These are phyloP conservation scores for Pantherophis guttatus DNA, from an alignment of 2,113 vertebrate genomes.

Conservation along the genomic window DNA sequence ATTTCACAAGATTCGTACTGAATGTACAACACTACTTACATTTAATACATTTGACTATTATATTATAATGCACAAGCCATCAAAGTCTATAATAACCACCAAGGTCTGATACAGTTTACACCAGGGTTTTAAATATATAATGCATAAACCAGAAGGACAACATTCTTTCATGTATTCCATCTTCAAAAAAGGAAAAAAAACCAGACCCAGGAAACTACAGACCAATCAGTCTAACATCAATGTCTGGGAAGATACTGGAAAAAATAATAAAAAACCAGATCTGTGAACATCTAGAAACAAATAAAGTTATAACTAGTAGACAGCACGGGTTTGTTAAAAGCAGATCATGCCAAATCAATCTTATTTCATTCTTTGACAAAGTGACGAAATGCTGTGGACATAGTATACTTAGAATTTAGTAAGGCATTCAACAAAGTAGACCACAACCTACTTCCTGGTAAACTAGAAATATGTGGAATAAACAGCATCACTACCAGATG, in stretches of 20 bases:
- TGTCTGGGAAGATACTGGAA: neutral
- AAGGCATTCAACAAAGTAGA: too few relatives aligned
- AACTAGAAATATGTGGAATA: too few relatives aligned
- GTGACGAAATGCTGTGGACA: too few relatives aligned
- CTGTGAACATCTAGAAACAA: too few relatives aligned
- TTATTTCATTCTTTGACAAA: too few relatives aligned
- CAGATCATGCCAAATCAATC: too few relatives aligned
- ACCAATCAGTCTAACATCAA: neutral
- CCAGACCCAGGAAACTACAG: neutral
- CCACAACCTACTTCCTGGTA: too few relatives aligned
- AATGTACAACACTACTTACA: neutral
- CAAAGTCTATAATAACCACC: neutral
- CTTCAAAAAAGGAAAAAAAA: neutral
- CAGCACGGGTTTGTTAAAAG: too few relatives aligned
- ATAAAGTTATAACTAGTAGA: too few relatives aligned
- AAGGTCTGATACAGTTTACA: neutral
- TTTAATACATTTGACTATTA: neutral
- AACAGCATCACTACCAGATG: too few relatives aligned
- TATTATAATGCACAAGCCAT: neutral
- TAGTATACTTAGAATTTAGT: too few relatives aligned
- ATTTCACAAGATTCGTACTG: constrained; percentile 22
- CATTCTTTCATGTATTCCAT: neutral
- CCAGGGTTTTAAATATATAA: neutral
- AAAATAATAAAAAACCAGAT: too few relatives aligned
- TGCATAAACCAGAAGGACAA: neutral